phyloP scores from a whole-genome alignment of 2,888 invertebrate species.

The Nomada ruficornis region DNA sequence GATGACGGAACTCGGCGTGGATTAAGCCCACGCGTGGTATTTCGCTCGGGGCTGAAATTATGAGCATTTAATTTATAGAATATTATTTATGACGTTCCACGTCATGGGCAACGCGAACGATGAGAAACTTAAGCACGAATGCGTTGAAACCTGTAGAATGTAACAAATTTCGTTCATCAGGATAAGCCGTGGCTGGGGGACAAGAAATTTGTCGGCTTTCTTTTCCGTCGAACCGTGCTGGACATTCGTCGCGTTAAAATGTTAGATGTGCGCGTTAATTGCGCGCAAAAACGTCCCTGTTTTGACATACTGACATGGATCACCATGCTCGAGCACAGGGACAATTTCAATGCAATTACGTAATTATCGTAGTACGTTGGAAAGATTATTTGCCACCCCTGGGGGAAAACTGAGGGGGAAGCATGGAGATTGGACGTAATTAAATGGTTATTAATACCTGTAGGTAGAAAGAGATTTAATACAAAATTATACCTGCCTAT shows the following conservation, averaged over 20 bases:
- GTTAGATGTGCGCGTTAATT: slow-evolving; percentile 33
- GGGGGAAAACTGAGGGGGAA: slow-evolving; percentile 20
- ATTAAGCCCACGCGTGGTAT: slow-evolving; percentile 6
- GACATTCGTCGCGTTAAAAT: slow-evolving; percentile 11
- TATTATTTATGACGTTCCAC: slow-evolving; percentile 39
- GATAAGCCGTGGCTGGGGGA: not conserved
- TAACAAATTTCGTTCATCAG: slow-evolving; percentile 29
- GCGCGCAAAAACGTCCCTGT: slow-evolving; percentile 16
- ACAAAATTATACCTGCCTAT: too few relatives aligned
- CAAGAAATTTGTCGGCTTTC: slow-evolving; percentile 8
- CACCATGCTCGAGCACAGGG: slow-evolving; percentile 31
- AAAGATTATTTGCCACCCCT: slow-evolving; percentile 24
- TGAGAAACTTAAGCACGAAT: slow-evolving; percentile 1
- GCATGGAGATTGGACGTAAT: not conserved
- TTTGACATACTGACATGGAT: slow-evolving; percentile 34
- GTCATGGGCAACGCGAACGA: slow-evolving; percentile 8
- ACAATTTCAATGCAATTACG: slow-evolving; percentile 25
- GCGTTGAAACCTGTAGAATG: slow-evolving; percentile 19
- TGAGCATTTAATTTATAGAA: slow-evolving; percentile 39
- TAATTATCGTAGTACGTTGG: slow-evolving; percentile 27
- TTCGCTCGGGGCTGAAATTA: slow-evolving; percentile 18
- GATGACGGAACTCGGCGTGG: not conserved
- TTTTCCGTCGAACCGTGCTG: not conserved
- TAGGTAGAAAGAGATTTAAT: too few relatives aligned
- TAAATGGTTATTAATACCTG: too few relatives aligned